Evolutionary conservation across 2,797 vertebrate genomes (phyloP).

Genomic region (Schizothorax lantsangensis): DNA sequence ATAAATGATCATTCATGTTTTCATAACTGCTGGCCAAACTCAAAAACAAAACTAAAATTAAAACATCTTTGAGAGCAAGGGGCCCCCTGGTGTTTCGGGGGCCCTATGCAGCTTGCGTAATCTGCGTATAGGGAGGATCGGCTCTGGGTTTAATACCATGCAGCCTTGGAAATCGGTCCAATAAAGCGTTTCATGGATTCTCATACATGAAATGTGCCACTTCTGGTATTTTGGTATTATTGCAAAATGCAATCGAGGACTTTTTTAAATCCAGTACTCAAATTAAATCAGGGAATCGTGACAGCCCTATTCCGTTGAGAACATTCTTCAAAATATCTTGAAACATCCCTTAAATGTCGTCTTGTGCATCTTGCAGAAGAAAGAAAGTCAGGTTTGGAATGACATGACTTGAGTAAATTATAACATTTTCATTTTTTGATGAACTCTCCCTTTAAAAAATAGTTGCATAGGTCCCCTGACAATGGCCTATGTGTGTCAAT

Average conservation of each 20-base stretch:
- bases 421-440: neutral
- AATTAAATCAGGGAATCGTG: neutral
- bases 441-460: no score
- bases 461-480: neutral
- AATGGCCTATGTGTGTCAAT: conserved; percentile 7
- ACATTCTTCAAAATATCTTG: neutral
- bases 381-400: neutral
- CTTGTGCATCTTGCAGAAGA: neutral
- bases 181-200: neutral
- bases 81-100: no score
- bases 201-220: neutral
- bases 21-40: no score
- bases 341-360: neutral
- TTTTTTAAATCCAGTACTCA: no score
- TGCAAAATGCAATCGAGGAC: no score
- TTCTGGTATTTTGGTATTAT: neutral
- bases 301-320: neutral
- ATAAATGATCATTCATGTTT: no score
- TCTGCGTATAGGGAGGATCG: no score
- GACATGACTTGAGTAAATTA: neutral
- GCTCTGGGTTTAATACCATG: neutral
- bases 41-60: no score
- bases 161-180: neutral
- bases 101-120: no score
- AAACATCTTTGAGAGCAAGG: no score